These are phyloP conservation scores for Riparia riparia DNA, from an alignment of 2,113 vertebrate genomes.

Conservation along the genomic window DNA sequence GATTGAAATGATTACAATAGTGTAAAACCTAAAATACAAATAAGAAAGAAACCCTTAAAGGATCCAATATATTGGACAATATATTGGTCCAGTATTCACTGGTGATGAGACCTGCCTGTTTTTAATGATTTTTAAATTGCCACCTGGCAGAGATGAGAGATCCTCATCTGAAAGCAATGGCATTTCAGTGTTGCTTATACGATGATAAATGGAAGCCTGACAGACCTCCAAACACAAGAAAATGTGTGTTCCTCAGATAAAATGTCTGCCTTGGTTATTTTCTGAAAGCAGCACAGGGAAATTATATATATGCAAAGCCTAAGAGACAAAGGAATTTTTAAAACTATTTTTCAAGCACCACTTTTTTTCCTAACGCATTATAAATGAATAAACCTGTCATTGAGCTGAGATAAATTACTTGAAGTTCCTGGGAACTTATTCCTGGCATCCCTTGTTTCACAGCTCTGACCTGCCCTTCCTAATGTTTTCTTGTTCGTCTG, in stretches of 20 bases:
- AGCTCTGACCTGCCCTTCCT: neutral
- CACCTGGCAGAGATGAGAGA: neutral
- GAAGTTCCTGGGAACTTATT: slow-evolving; percentile 26
- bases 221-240: slow-evolving; percentile 5
- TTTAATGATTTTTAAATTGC: neutral
- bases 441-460: neutral
- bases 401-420: slow-evolving; percentile 18
- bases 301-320: neutral
- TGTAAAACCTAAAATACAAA: neutral
- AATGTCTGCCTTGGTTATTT: slow-evolving; percentile 5
- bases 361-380: slow-evolving; percentile 14
- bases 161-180: neutral
- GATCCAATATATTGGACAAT: neutral
- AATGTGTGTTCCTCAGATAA: neutral
- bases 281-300: slow-evolving; percentile 3
- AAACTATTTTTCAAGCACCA: neutral
- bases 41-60: neutral
- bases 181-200: neutral
- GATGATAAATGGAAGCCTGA: slow-evolving; percentile 9
- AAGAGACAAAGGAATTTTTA: neutral
- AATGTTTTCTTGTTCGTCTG: neutral
- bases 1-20: neutral
- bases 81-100: neutral
- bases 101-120: neutral
- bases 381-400: slow-evolving; percentile 40